Conservation (phyloP, 2,113 vertebrate genomes). For the Oostethus manadensis region DNA sequence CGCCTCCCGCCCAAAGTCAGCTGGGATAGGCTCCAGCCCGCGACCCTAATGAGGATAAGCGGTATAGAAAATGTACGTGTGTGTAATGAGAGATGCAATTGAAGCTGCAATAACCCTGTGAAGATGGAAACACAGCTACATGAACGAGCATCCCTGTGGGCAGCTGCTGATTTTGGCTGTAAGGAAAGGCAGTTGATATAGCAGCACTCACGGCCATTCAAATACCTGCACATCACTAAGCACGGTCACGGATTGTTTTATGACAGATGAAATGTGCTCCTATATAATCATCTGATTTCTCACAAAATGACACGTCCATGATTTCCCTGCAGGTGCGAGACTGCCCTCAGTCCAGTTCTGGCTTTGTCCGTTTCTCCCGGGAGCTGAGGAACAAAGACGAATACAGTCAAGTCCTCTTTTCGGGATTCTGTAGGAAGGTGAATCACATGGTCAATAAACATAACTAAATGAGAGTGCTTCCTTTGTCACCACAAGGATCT, state of each 20-base stretch:
- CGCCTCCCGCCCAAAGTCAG: too few species aligned
- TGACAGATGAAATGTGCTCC: neutral
- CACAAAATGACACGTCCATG: constrained; percentile 15
- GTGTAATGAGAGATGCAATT: too few species aligned
- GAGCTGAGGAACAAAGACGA: constrained; percentile 77
- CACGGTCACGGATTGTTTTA: constrained; percentile 26
- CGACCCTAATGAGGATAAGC: too few species aligned
- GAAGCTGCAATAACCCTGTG: too few species aligned
- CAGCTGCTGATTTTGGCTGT: too few species aligned
- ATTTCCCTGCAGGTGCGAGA: constrained; percentile 71
- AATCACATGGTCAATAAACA: neutral
- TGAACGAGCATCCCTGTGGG: too few species aligned
- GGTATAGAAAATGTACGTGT: too few species aligned
- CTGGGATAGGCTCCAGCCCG: too few species aligned
- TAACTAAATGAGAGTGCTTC: constrained; percentile 5
- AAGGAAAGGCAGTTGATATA: too few species aligned
- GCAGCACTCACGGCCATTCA: too few species aligned
- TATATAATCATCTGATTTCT: accelerated
- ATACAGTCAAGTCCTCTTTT: constrained; percentile 79
- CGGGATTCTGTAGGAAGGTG: constrained; percentile 86
- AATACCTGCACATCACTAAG: too few species aligned
- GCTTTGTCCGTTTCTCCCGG: constrained; percentile 72
- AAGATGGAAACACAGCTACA: too few species aligned
- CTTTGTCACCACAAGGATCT: constrained; percentile 20
- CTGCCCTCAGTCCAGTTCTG: constrained; percentile 68